A percentile compares a stretch with the other conserved stretches of the same genome.
Conservation (phyloP, 2,797 vertebrate genomes). For the Lutjanus argentimaculatus region DNA sequence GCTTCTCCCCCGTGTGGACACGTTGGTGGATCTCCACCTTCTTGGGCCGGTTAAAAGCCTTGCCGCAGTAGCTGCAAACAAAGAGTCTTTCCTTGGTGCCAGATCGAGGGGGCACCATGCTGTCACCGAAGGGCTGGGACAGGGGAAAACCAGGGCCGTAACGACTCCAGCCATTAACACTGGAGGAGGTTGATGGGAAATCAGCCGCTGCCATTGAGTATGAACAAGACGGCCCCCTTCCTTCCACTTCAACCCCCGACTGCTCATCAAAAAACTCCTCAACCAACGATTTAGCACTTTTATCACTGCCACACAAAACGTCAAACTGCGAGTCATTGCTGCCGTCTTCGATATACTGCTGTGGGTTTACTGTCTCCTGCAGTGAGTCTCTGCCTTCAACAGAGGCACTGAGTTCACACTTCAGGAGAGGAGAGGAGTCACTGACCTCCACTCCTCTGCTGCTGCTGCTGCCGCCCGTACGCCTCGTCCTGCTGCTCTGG, state of each 20-base stretch:
- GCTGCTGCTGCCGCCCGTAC: slow-evolving; percentile 40
- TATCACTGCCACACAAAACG: slow-evolving; percentile 66
- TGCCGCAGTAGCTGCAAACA: slow-evolving; percentile 90
- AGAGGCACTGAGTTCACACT: slow-evolving; percentile 75
- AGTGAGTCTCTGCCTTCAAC: slow-evolving; percentile 50
- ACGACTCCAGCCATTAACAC: slow-evolving; percentile 61
- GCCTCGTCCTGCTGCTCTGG: slow-evolving; percentile 61
- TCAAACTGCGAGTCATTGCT: slow-evolving; percentile 60
- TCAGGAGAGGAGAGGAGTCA: slow-evolving; percentile 87
- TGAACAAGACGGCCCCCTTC: slow-evolving; percentile 63
- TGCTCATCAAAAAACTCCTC: slow-evolving; percentile 68
- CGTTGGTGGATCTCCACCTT: slow-evolving; percentile 91
- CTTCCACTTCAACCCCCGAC: slow-evolving; percentile 31
- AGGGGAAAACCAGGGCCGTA: slow-evolving; percentile 17
- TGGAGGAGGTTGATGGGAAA: slow-evolving; percentile 70
- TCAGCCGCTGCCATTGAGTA: slow-evolving; percentile 59
- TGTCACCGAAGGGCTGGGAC: slow-evolving; percentile 6
- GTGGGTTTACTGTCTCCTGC: slow-evolving; percentile 52
- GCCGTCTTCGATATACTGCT: slow-evolving; percentile 31
- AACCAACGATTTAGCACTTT: slow-evolving; percentile 57
- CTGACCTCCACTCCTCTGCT: slow-evolving; percentile 87
- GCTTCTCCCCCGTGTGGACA: slow-evolving; percentile 88
- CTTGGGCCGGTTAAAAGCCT: slow-evolving; percentile 90
- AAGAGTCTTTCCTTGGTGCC: slow-evolving; percentile 87
- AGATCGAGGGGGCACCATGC: slow-evolving; percentile 77